Evolutionary conservation across 2,113 vertebrate species (phyloP).

Genomic region (Benthochromis sp.): DNA sequence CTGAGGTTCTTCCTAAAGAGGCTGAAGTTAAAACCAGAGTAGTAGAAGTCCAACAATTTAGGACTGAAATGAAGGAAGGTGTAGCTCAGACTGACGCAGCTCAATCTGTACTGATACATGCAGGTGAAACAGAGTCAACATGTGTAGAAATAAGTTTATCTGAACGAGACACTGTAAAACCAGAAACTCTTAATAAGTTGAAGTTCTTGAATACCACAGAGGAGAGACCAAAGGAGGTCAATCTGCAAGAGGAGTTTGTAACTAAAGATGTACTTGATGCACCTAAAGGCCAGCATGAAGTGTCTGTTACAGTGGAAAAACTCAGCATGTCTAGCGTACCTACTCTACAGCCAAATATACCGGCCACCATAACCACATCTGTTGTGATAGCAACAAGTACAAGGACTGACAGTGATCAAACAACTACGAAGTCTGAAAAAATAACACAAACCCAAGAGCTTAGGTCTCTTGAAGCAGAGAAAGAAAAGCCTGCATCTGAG

Average conservation of each 20-base stretch:
- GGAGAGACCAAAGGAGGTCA: not conserved
- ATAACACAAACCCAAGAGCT: not conserved
- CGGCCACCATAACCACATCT: not conserved
- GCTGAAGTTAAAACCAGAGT: not conserved
- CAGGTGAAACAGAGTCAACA: not conserved
- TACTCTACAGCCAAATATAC: not conserved
- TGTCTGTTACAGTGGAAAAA: not conserved
- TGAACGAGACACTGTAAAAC: not conserved
- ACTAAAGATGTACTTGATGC: not conserved
- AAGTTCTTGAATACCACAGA: not conserved
- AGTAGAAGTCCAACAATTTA: not conserved
- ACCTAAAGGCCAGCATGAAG: not conserved
- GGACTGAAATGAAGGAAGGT: not conserved
- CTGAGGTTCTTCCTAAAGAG: not conserved
- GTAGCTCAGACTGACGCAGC: not conserved
- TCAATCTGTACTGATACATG: not conserved
- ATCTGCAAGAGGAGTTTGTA: not conserved
- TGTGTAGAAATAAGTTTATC: not conserved
- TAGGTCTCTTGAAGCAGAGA: not conserved
- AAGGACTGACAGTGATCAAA: not conserved
- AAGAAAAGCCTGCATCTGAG: not conserved
- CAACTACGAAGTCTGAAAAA: not conserved
- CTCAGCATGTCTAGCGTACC: not conserved
- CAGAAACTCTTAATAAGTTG: not conserved
- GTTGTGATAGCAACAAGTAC: not conserved